Evolutionary conservation across 2,888 invertebrate genomes (phyloP).

Genomic region (Eupithecia abbreviata): DNA sequence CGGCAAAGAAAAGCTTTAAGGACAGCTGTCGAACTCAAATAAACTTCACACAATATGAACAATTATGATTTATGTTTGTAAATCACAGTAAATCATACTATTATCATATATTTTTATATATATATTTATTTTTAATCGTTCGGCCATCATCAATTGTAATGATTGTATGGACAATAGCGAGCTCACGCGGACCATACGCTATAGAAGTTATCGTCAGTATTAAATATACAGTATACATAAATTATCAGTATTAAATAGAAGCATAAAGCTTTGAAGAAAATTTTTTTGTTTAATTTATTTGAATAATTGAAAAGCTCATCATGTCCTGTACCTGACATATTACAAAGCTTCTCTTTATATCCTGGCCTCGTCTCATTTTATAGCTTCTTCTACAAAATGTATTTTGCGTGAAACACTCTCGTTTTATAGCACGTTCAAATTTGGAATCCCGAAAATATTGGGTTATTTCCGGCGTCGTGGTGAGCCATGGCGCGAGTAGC

Average conservation of each 20-base stretch:
- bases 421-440: slow-evolving; percentile 16
- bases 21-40: background rate
- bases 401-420: background rate
- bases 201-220: too few species aligned
- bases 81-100: background rate
- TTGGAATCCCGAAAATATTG: slow-evolving; percentile 18
- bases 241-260: background rate
- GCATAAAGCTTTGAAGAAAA: background rate
- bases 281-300: background rate
- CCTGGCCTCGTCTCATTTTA: background rate
- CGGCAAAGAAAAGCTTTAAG: background rate
- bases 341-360: background rate
- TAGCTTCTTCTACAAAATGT: background rate
- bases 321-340: background rate
- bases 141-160: too few species aligned
- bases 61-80: background rate
- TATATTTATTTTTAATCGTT: too few species aligned
- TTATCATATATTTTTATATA: too few species aligned
- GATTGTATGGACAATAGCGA: too few species aligned
- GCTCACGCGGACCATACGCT: too few species aligned
- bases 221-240: background rate
- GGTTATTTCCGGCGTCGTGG: slow-evolving; percentile 24
- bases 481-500: slow-evolving; percentile 19
- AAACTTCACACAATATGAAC: background rate
- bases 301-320: background rate